Base-by-base conservation (phyloP, 2,888 invertebrate species). In the Matsumyia berberina region DNA sequence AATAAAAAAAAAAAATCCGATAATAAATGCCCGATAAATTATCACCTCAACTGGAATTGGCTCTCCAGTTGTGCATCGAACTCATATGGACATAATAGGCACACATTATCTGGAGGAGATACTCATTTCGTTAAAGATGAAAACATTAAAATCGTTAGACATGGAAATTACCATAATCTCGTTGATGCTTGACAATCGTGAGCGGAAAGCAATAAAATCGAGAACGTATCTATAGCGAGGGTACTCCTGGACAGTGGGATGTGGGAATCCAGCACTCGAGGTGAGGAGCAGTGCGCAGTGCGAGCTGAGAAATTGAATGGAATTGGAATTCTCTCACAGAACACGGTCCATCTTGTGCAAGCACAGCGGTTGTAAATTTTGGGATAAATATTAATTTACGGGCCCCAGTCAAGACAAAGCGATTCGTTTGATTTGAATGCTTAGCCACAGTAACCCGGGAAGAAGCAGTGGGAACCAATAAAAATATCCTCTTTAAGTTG, bases 301-400 rank as follows among this genome's bases (percentile, higher is more conserved):
- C 19, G 17, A 58, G 35, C 15, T 11, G 29, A 51, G 46, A 64
- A 66, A 53, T 66, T 77, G 58, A 77, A 77, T 72, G 60, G 72
- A 82, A 78, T 73, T 12, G 60, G 60, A 62, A 82, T 73, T 82
- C 72, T 72, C 66, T 46, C 72, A 82, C 31, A 60, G 64, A 44
- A 35, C 19, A 37, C 37, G 55, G 19, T 62, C 31, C 46, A 15
- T 55, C 62, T 66, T 60, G 49, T 24, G n/a, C 44, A 72, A 42
- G 37, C 44, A 15, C 11, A 33, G 11, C 46, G 72, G 78, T 53
- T 51, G 69, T 89, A 90, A 89, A 90, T 89, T 89, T 79, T 87
- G 66, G 89, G 89, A 89, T 89, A 89, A 89, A 88, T 89, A 88
- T 87, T 88, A 88, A 89, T 89, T 90, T 89, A 90, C 89, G 89